phyloP scores from a whole-genome alignment of 2,797 vertebrate species.

The Falco berigora region DNA sequence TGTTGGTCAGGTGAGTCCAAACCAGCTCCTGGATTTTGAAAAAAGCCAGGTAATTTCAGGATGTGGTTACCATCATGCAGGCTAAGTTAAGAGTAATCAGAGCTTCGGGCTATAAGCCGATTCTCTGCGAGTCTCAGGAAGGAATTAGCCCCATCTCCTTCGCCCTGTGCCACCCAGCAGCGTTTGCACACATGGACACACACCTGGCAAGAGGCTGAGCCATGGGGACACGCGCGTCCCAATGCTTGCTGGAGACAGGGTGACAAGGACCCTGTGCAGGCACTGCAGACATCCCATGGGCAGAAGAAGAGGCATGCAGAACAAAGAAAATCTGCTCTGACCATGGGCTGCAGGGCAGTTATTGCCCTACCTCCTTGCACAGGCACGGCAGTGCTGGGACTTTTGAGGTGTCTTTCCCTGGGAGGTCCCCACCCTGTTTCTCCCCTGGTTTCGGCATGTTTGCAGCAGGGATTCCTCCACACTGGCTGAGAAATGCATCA shows the following conservation, averaged over 20 bases:
- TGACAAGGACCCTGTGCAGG: background rate
- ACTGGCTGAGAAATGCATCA: background rate
- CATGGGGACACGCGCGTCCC: accelerated
- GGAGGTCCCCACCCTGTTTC: background rate
- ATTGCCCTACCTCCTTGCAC: background rate
- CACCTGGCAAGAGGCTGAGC: background rate
- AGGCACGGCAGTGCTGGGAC: background rate
- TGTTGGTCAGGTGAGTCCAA: accelerated
- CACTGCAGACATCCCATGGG: accelerated
- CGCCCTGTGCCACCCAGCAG: accelerated
- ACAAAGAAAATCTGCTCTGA: background rate
- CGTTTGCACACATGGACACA: background rate
- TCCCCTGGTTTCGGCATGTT: background rate
- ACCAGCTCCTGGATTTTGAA: background rate
- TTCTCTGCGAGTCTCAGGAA: constrained; percentile 28
- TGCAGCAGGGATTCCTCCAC: background rate
- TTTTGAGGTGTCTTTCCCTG: background rate
- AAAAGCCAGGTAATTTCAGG: constrained; percentile 15
- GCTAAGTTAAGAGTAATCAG: constrained; percentile 37
- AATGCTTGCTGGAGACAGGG: accelerated
- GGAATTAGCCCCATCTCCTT: constrained; percentile 20
- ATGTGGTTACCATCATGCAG: background rate
- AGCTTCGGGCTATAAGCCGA: constrained; percentile 26
- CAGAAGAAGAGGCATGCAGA: background rate
- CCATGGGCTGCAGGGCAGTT: background rate